These are phyloP conservation scores for Ispidina picta DNA, from an alignment of 2,797 vertebrate genomes.

Conservation along the genomic window DNA sequence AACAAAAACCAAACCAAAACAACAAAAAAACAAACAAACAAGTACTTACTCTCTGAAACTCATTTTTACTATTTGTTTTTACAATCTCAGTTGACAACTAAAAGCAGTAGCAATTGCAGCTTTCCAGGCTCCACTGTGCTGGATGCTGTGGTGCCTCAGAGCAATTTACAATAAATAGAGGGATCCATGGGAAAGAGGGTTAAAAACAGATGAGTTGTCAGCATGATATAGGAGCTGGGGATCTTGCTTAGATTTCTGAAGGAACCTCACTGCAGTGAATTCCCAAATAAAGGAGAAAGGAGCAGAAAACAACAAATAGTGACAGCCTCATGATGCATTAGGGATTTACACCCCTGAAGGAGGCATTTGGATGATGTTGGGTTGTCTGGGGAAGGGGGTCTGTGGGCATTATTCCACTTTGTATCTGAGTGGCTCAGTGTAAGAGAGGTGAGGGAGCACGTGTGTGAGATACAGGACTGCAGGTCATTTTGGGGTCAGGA, in stretches of 20 bases:
- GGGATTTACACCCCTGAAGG: not conserved
- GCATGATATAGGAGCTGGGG: not conserved
- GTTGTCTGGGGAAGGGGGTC: not conserved
- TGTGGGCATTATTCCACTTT: rapidly evolving
- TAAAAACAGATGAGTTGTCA: not conserved
- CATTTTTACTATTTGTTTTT: slow-evolving; percentile 36
- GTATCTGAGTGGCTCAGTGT: rapidly evolving
- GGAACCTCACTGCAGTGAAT: not conserved
- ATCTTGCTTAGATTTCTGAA: not conserved
- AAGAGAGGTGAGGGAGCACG: not conserved
- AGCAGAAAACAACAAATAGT: not conserved
- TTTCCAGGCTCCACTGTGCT: slow-evolving; percentile 1
- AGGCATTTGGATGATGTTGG: not conserved
- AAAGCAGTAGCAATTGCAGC: slow-evolving; percentile 1
- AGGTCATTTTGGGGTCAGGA: not conserved
- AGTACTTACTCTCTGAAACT: not conserved
- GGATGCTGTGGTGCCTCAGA: not conserved
- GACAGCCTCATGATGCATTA: not conserved
- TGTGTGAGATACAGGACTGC: not conserved
- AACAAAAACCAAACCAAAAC: not conserved
- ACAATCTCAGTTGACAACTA: slow-evolving; percentile 30
- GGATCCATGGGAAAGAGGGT: not conserved
- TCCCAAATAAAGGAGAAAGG: not conserved
- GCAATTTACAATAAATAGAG: not conserved
- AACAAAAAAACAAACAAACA: not conserved